Evolutionary conservation across 2,113 vertebrate genomes (phyloP).

Genomic region (Poeciliopsis retropinna): DNA sequence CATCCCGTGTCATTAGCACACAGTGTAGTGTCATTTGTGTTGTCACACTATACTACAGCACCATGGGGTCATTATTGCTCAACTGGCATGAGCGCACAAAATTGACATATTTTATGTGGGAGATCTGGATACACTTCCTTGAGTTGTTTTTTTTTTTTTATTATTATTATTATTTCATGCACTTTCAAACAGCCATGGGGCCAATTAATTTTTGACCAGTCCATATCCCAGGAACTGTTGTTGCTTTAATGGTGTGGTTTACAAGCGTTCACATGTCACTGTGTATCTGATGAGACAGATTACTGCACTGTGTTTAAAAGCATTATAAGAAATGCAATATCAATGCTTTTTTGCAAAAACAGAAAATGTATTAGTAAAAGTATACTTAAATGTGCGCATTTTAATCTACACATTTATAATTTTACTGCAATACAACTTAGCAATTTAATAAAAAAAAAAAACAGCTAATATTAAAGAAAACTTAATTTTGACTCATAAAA

Average conservation of each 20-base stretch:
- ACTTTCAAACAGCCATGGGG: conserved; percentile 77
- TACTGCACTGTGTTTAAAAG: conserved; percentile 59
- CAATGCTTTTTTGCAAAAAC: neutral
- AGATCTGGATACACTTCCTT: conserved; percentile 73
- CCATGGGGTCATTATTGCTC: conserved; percentile 81
- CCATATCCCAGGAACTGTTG: conserved; percentile 70
- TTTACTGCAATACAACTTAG: neutral
- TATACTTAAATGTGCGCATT: neutral
- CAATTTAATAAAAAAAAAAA: neutral
- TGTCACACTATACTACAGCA: conserved; percentile 76
- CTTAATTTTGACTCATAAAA: neutral
- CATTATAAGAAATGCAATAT: conserved; percentile 25
- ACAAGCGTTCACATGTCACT: conserved; percentile 67
- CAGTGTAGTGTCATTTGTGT: conserved; percentile 82
- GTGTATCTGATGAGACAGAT: conserved; percentile 73
- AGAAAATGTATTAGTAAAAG: neutral
- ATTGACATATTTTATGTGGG: conserved; percentile 81
- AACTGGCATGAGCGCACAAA: conserved; percentile 75
- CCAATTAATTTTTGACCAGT: conserved; percentile 82
- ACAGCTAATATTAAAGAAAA: neutral
- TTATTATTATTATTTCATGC: neutral
- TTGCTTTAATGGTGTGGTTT: conserved; percentile 78
- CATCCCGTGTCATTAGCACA: conserved; percentile 83
- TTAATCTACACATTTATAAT: neutral
- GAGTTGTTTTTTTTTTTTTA: conserved; percentile 68